Evolutionary conservation across 2,113 vertebrate genomes (phyloP), one percentile per base, ranked within the genome.

Genomic region (Nesogale talazaci): DNA sequence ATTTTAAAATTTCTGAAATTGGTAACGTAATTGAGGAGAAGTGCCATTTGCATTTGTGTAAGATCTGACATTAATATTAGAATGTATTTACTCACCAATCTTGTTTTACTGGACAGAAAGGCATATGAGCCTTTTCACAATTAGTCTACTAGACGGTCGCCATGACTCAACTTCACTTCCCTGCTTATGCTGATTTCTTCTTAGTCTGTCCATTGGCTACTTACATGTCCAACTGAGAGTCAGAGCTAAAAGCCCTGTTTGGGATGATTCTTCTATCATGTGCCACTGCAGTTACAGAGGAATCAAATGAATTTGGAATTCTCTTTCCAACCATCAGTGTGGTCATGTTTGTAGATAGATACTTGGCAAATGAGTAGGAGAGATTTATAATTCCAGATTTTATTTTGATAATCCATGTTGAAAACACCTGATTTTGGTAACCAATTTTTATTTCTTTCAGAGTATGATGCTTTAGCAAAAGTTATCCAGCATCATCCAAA

Each of bases 401-500:
- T 83, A 3, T 81, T 79, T 94, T 91, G 52, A 65, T 87, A 75
- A 90, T 83, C 31, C 31, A 75, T 6, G 5, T 79, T 95, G 14
- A 84, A 86, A 90, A 82, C n/a, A 6, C 20, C 34, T 92, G 69
- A 90, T 70, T 79, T 95, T 88, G 59, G 23, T 42, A 78, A 90
- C 79, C 17, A 38, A 52, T 91, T 80, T 85, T 94, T 86, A 3
- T 97, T 42, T 96, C 36, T 98, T 98, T 89, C 97, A 99, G 99
- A 99, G 95, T 99, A 99, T 83, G 99, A 99, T 95, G 99, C 99
- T 57, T 98, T 99, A 96, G 99, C 99, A 76, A 99, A 99, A 98
- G 99, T 99, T 77, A 99, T 99, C 94, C 99, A 99, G 95, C 99
- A 99, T 93, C 99, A 99, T 90, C 99, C 99, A 93, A 99, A 99